phyloP scores from a whole-genome alignment of 1,140 invertebrate genomes.

The Dufourea novaeangliae region DNA sequence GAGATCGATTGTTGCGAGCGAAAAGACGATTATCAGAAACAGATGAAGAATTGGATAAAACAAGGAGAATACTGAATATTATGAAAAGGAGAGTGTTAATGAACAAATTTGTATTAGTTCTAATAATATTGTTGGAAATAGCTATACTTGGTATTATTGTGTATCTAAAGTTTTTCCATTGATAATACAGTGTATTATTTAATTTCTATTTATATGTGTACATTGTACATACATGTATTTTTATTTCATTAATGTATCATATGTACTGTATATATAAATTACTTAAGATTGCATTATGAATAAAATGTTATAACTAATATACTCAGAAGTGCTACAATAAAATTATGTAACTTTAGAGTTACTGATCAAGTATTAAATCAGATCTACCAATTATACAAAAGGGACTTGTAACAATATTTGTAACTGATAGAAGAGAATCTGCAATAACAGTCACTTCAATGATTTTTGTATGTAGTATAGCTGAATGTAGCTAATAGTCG shows the following conservation, averaged over 20 bases:
- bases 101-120: conserved; percentile 86
- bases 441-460: no score
- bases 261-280: neutral
- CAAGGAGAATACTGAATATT: conserved; percentile 83
- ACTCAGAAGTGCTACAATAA: neutral
- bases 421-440: neutral
- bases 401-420: neutral
- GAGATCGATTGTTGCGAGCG: conserved; percentile 85
- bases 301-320: neutral
- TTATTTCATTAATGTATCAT: conserved; percentile 1
- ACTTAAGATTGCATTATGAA: conserved; percentile 5
- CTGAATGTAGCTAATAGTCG: no score
- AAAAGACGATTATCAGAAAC: conserved; percentile 84
- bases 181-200: conserved; percentile 47
- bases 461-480: no score
- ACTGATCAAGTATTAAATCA: neutral
- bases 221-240: neutral
- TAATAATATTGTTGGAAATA: conserved; percentile 86
- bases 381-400: neutral
- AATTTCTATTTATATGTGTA: neutral
- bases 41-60: conserved; percentile 84
- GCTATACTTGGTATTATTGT: conserved; percentile 83
- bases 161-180: conserved; percentile 83
- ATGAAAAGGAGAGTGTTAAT: conserved; percentile 85
- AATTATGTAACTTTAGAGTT: neutral